Percentiles rank a stretch among this genome's conserved stretches.
These are phyloP conservation scores for Pogonomyrmex californicus DNA, from an alignment of 1,140 invertebrate genomes.

Conservation along the genomic window DNA sequence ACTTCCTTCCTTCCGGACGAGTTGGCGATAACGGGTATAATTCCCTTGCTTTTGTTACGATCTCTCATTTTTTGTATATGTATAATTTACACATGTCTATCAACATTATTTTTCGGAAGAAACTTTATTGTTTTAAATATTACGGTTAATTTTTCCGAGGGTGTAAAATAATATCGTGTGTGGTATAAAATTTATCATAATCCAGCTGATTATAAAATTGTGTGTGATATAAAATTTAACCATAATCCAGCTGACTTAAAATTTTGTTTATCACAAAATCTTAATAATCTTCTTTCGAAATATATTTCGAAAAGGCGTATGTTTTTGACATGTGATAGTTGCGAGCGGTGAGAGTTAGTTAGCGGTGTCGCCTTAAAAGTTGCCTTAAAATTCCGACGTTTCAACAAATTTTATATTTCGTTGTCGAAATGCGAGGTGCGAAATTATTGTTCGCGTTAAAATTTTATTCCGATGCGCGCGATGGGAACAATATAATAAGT, in stretches of 20 bases:
- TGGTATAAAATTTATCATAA: background rate
- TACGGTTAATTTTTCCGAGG: background rate
- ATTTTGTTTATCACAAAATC: background rate
- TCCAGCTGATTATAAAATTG: background rate
- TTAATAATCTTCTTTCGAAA: background rate
- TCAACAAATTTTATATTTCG: constrained; percentile 37
- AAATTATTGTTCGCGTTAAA: constrained; percentile 37
- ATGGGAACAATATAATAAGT: constrained; percentile 46
- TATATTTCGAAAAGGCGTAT: background rate
- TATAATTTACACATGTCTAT: constrained; percentile 46
- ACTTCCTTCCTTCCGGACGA: constrained; percentile 9
- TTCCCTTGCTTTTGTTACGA: constrained; percentile 17
- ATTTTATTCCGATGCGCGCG: constrained; percentile 20
- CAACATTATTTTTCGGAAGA: constrained; percentile 16
- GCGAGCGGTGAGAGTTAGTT: background rate
- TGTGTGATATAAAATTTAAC: background rate
- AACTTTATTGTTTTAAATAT: constrained; percentile 11
- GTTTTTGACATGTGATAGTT: background rate
- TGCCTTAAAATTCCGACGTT: background rate
- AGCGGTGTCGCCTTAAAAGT: background rate
- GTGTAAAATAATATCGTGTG: background rate
- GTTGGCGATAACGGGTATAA: constrained; percentile 6
- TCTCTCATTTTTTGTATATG: constrained; percentile 6
- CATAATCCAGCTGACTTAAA: background rate
- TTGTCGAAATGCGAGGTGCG: background rate